Evolutionary conservation across 2,888 invertebrate genomes (phyloP), one percentile per base, ranked within the genome.

Genomic region (Caenorhabditis sp.): DNA sequence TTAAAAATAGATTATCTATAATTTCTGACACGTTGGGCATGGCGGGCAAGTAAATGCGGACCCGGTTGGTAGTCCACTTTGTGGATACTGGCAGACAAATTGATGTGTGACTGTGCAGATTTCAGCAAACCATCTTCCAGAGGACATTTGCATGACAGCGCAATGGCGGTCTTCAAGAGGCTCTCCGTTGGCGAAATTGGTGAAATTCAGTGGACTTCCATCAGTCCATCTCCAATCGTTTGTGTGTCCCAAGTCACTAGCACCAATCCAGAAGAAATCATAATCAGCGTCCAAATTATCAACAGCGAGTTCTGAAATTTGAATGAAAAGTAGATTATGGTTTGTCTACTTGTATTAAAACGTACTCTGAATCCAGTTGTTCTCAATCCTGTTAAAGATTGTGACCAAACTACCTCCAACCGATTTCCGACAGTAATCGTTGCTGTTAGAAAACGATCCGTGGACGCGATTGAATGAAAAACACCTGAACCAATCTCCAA

Each of bases 221-320:
- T 80, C 69, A 15, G 53, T 65, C 74, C 80, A 80, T 1, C 28
- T 28, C 72, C 72, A 80, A 13, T 56, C 44, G 5, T 62, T 26
- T 0, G 22, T 40, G 3, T 67, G 58, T n/a, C 32, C 44, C 9
- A 8, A 40, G 15, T 68, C 80, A 53, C 71, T 79, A 4, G 58
- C 70, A 0, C 74, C 80, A 53, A 74, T 69, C 80, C 80, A 74
- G 69, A 74, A 80, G 24, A 35, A 47, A n/a, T 74, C 80, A 22
- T 68, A 80, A 37, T 68, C 68, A n/a, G 71, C 64, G 24, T 80
- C 74, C 8, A 80, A 51, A 22, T 80, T 56, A 18, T 62, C 62
- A 8, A 68, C 74, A 32, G 74, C 74, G 4, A 50, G 35, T 18
- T 68, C 80, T 80, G 32, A 37, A 78, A 58, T 60, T 24, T 35